Evolutionary conservation across 2,113 vertebrate species (phyloP).

Genomic region (Deroptyus accipitrinus): DNA sequence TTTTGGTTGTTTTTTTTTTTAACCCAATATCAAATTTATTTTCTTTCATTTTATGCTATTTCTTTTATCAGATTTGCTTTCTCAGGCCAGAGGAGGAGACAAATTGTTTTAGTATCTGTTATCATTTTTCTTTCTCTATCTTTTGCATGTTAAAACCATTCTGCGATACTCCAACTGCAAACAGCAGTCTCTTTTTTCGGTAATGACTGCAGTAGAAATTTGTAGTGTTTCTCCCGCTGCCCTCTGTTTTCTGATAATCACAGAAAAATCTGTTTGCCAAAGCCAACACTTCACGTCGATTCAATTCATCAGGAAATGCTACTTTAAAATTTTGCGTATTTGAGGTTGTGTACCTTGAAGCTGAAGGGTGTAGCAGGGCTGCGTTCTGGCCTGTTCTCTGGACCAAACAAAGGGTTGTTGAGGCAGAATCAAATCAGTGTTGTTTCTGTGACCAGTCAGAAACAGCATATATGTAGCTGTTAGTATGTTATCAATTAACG

Average conservation of each 20-base stretch:
- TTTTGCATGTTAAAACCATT: not conserved
- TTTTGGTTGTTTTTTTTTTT: not conserved
- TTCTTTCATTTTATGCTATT: not conserved
- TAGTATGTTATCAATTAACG: not conserved
- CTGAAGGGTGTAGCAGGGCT: not conserved
- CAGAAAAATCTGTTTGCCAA: not conserved
- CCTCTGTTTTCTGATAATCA: not conserved
- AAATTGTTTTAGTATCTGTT: not conserved
- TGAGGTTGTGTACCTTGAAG: not conserved
- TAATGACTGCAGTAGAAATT: not conserved
- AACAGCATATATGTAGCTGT: not conserved
- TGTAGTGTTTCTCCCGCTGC: not conserved
- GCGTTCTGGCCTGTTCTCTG: not conserved
- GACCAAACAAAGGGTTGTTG: accelerated
- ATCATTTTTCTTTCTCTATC: not conserved
- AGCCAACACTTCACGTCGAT: not conserved
- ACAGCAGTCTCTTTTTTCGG: not conserved
- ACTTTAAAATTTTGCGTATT: not conserved
- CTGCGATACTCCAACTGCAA: not conserved
- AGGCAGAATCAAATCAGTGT: not conserved
- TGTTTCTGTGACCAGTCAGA: not conserved
- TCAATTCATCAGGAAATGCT: not conserved
- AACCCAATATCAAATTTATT: not conserved
- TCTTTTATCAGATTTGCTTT: not conserved
- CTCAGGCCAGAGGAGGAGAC: not conserved